phyloP scores from a whole-genome alignment of 2,888 invertebrate species.

The Dicranocentrus wangi region DNA sequence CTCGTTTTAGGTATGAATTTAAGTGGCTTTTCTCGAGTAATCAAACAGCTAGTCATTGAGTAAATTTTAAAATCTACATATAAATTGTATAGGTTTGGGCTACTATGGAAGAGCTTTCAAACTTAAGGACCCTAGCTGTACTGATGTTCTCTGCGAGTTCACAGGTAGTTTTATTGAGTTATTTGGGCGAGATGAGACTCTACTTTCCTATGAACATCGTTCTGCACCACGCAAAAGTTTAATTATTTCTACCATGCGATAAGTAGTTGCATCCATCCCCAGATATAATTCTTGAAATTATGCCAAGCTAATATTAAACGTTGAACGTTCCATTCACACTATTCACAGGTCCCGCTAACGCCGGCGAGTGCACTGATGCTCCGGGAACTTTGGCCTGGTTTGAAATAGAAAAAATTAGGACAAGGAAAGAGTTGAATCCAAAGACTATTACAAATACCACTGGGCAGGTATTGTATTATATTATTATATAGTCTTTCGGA shows the following conservation, averaged over 20 bases:
- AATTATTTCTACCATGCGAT: too few species aligned
- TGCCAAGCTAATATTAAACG: too few species aligned
- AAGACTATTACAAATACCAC: slow-evolving; percentile 10
- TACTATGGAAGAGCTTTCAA: slow-evolving; percentile 57
- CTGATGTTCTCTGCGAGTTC: slow-evolving; percentile 56
- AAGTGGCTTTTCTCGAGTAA: background rate
- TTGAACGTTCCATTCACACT: too few species aligned
- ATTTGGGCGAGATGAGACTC: too few species aligned
- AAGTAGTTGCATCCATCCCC: too few species aligned
- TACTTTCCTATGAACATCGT: too few species aligned
- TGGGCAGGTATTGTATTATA: too few species aligned
- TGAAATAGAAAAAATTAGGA: slow-evolving; percentile 43
- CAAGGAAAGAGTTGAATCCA: slow-evolving; percentile 5
- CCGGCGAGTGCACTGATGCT: slow-evolving; percentile 53
- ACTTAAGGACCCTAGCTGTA: slow-evolving; percentile 34
- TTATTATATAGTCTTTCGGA: too few species aligned
- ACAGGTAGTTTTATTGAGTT: too few species aligned
- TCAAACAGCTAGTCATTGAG: background rate
- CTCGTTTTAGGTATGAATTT: slow-evolving; percentile 42
- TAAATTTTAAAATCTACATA: background rate
- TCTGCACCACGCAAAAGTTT: too few species aligned
- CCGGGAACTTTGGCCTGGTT: slow-evolving; percentile 60
- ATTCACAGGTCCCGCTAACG: slow-evolving; percentile 35
- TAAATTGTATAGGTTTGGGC: slow-evolving; percentile 17
- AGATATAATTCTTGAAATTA: too few species aligned